Evolutionary conservation across 2,113 vertebrate species (phyloP).

Genomic region (Bagarius yarrelli): DNA sequence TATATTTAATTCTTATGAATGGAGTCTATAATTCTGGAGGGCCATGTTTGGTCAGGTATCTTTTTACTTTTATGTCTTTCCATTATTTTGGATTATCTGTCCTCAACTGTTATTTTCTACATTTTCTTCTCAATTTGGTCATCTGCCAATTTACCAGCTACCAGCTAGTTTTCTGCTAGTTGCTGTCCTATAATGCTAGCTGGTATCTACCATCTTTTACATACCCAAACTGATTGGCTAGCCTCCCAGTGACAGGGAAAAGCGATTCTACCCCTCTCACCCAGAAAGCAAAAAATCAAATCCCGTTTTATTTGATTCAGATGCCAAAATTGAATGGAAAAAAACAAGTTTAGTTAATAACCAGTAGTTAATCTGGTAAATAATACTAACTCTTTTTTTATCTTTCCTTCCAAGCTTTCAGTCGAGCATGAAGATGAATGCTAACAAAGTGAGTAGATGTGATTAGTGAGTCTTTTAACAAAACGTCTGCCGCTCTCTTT

Average conservation of each 20-base stretch:
- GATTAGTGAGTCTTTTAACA: slow-evolving; percentile 7
- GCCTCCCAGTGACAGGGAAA: background rate
- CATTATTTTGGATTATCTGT: background rate
- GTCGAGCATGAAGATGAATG: background rate
- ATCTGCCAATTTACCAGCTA: background rate
- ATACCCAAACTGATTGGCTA: background rate
- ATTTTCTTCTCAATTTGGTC: background rate
- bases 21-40: background rate
- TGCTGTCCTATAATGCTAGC: background rate
- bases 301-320: background rate
- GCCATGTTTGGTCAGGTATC: background rate
- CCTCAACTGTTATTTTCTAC: background rate
- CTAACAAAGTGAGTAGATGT: slow-evolving; percentile 11
- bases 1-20: background rate
- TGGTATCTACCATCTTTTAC: background rate
- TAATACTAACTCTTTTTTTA: slow-evolving; percentile 14
- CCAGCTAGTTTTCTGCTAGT: background rate
- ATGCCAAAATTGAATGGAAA: background rate
- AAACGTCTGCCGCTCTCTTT: background rate
- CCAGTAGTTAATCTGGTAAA: background rate
- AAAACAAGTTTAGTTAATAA: background rate
- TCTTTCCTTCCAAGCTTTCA: slow-evolving; percentile 18
- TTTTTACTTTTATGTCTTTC: background rate
- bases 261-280: background rate
- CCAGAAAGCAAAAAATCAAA: background rate